Conservation (phyloP, 2,888 invertebrate genomes). For the Athalia cordata region DNA sequence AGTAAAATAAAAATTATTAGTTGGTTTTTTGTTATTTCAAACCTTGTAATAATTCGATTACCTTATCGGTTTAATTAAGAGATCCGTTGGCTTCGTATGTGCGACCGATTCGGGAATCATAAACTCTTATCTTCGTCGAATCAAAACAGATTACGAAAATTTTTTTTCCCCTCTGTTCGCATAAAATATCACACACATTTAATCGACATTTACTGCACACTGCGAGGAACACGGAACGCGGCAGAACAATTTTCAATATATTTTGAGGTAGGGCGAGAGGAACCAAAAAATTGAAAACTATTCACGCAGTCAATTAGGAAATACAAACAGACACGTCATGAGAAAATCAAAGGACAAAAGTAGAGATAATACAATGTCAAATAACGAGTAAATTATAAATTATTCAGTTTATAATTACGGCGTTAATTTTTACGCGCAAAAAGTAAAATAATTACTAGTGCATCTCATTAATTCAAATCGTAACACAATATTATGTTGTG, state of each 20-base stretch:
- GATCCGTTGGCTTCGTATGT: neutral
- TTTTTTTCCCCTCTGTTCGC: neutral
- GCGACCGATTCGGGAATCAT: neutral
- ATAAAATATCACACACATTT: neutral
- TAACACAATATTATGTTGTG: constrained; percentile 37
- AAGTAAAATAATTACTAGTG: neutral
- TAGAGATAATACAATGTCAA: neutral
- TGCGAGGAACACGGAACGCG: no score
- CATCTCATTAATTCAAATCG: constrained; percentile 7
- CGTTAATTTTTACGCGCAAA: constrained; percentile 8
- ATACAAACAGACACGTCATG: neutral
- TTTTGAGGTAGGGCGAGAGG: no score
- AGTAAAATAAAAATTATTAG: constrained; percentile 12
- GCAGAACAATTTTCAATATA: no score
- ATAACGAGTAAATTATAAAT: no score
- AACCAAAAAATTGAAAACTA: neutral
- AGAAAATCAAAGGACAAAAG: neutral
- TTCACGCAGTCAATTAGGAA: neutral
- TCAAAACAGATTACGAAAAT: neutral
- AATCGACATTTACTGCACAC: neutral
- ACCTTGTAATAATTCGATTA: constrained; percentile 21
- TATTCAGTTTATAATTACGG: no score
- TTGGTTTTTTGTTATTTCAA: neutral
- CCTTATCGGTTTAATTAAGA: constrained; percentile 26
- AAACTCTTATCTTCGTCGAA: neutral